These are phyloP conservation scores for Drosophila miranda DNA, from an alignment of 1,140 invertebrate species.

Conservation along the genomic window DNA sequence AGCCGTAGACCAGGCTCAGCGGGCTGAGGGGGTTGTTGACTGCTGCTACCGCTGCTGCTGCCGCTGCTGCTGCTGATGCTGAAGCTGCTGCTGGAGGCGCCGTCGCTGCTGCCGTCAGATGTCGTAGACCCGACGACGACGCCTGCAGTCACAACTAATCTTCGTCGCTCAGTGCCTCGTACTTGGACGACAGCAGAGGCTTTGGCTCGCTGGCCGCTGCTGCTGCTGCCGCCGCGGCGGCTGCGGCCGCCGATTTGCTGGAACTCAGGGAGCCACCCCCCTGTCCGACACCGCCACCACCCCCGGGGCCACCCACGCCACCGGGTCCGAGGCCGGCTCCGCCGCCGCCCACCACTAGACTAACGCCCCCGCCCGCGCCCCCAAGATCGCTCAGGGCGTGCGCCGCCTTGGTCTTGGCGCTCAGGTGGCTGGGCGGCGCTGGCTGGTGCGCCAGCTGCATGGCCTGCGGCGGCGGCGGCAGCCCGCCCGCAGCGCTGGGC, in stretches of 20 bases:
- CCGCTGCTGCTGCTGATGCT: slow-evolving; percentile 17
- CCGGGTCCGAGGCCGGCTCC: slow-evolving; percentile 4
- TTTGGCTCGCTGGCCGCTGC: slow-evolving; percentile 86
- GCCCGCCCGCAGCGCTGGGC: slow-evolving; percentile 65
- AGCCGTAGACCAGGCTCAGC: slow-evolving; percentile 33
- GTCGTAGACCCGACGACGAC: slow-evolving; percentile 56
- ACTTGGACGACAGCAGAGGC: slow-evolving; percentile 91
- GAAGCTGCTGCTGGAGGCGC: slow-evolving; percentile 58
- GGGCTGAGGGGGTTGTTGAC: slow-evolving; percentile 17
- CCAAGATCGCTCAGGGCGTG: slow-evolving; percentile 55
- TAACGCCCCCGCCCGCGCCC: slow-evolving; percentile 37
- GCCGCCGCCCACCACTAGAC: slow-evolving; percentile 29
- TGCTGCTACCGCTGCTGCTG: slow-evolving; percentile 23
- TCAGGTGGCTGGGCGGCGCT: slow-evolving; percentile 66
- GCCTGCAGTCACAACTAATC: slow-evolving; percentile 86
- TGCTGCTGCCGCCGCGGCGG: slow-evolving; percentile 49
- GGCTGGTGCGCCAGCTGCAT: slow-evolving; percentile 57
- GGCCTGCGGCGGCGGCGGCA: slow-evolving; percentile 53
- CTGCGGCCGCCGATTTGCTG: slow-evolving; percentile 59
- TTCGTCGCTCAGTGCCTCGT: slow-evolving; percentile 93
- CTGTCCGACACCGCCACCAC: slow-evolving; percentile 59
- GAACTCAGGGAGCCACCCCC: slow-evolving; percentile 50
- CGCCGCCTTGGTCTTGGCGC: slow-evolving; percentile 66
- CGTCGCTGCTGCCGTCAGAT: slow-evolving; percentile 51
- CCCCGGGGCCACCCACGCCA: slow-evolving; percentile 31